Evolutionary conservation across 2,888 invertebrate genomes (phyloP), one percentile per base, ranked within the genome.

Genomic region (Epistrophe eligans): DNA sequence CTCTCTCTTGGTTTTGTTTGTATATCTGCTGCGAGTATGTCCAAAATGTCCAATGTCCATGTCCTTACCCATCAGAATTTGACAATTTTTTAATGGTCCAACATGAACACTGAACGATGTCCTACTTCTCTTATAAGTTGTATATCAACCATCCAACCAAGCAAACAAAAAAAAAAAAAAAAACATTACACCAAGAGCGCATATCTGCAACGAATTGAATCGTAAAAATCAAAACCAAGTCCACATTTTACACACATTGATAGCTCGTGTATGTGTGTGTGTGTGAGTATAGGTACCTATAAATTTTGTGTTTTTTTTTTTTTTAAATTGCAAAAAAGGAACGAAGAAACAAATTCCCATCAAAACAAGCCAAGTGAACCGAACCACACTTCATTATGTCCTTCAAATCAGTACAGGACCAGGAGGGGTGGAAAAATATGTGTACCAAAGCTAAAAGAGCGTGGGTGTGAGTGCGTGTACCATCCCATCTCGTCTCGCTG

Each of bases 171-270:
- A n/a, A 60, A 38, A 40, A 19, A 11, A 60, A 58, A 28, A 38
- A 8, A 35, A 35, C n/a, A 43, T 4, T 11, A 35, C 19, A 48
- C 17, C 55, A 15, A 50, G 64, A 50, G 62, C 35, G 55, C 35
- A 66, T 58, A 71, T 80, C 66, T 80, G 71, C 62, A 77, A 40
- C 71, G 74, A 82, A 87, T 87, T 82, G 85, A 79, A 79, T 82
- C 85, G 82, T 87, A 87, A 87, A 87, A 87, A 79, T 82, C 79
- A 85, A 77, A 85, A 85, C 82, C 82, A 87, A 85, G 81, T 81
- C 73, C 77, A 72, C 80, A 80, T 52, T 24, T 24, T 84, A 84
- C 84, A 80, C 73, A 83, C 10, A 50, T 73, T 70, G 74, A 74
- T 64, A 58, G 70, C 8, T 8, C n/a, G 5, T 15, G 55, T 48